Evolutionary conservation across 2,888 invertebrate species (phyloP), one percentile per base, ranked within the genome.

Genomic region (Caenorhabditis wallacei): DNA sequence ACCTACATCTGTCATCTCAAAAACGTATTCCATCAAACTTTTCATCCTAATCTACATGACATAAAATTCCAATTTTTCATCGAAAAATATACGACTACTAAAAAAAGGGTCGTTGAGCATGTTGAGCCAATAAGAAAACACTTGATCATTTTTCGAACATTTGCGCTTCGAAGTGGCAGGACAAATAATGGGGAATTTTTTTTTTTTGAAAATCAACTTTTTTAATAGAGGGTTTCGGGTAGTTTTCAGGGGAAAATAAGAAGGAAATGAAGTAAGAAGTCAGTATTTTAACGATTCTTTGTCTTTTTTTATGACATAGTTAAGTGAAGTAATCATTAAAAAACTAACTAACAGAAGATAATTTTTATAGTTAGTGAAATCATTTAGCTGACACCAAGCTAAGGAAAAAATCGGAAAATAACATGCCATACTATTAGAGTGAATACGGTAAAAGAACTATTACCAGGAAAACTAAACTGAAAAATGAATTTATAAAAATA

Each of bases 111-210:
- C 10, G 46, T 18, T 2, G 46, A 48, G 46, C 57, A 48, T 24
- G 35, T 18, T 30, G 26, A 26, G 64, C 13, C 10, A 30, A 20
- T 8, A n/a, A 66, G 66, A 66, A 51, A 69, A 56, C 69, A 69
- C 56, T 69, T 66, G 48, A 66, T 66, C 66, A 59, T 71, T 59
- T 59, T 71, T 71, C 71, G 71, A 71, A 59, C 71, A 51, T 71
- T 59, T 71, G 70, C 70, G 43, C 70, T 46, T 43, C 1, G 48
- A 48, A 66, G 37, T 66, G 51, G 18, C 7, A 66, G 22, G 37
- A 51, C 66, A 66, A 66, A 66, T 24, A 66, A 16, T n/a, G n/a
- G 16, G 53, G 3, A 35, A 37, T 35, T 48, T 35, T 64, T 64
- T 35, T 48, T 35, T 64, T 64, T 48, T 35, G 30, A 54, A 24